Evolutionary conservation across 2,888 invertebrate species (phyloP).

Genomic region (Trissolcus brochymenae): DNA sequence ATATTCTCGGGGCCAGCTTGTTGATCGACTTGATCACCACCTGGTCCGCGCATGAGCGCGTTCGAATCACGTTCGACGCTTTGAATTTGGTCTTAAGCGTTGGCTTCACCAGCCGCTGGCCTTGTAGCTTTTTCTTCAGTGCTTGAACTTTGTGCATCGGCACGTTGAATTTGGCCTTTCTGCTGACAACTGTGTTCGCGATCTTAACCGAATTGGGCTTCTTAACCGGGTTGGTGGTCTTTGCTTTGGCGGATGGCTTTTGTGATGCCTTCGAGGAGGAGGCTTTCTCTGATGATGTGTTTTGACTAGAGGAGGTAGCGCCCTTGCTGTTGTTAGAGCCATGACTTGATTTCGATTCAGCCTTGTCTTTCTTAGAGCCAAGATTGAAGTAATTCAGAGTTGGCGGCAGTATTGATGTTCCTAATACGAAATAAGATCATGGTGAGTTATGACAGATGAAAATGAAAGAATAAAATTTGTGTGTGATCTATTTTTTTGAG

Average conservation of each 20-base stretch:
- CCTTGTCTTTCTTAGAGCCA: conserved; percentile 68
- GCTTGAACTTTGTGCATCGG: conserved; percentile 78
- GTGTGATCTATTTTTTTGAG: no score
- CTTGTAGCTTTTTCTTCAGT: conserved; percentile 80
- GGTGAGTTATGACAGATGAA: not conserved
- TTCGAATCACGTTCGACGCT: conserved; percentile 75
- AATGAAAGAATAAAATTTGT: conserved; percentile 1
- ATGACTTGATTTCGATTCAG: conserved; percentile 58
- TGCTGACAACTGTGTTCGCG: conserved; percentile 59
- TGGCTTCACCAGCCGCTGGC: conserved; percentile 80
- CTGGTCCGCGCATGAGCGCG: conserved; percentile 75
- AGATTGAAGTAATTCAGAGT: conserved; percentile 83
- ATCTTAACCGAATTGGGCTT: conserved; percentile 56
- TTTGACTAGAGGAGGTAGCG: conserved; percentile 37
- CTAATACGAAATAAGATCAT: conserved; percentile 67
- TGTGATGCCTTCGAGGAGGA: conserved; percentile 49
- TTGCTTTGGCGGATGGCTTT: conserved; percentile 68
- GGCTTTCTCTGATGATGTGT: conserved; percentile 13
- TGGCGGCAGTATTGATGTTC: conserved; percentile 84
- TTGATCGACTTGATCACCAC: conserved; percentile 73
- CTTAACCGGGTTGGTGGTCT: conserved; percentile 68
- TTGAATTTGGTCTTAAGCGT: conserved; percentile 71
- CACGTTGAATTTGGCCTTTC: conserved; percentile 68
- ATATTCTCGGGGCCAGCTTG: conserved; percentile 65
- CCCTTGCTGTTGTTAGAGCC: conserved; percentile 30